Conservation (phyloP, 1,140 invertebrate species). For the Heliconius eleuchia region DNA sequence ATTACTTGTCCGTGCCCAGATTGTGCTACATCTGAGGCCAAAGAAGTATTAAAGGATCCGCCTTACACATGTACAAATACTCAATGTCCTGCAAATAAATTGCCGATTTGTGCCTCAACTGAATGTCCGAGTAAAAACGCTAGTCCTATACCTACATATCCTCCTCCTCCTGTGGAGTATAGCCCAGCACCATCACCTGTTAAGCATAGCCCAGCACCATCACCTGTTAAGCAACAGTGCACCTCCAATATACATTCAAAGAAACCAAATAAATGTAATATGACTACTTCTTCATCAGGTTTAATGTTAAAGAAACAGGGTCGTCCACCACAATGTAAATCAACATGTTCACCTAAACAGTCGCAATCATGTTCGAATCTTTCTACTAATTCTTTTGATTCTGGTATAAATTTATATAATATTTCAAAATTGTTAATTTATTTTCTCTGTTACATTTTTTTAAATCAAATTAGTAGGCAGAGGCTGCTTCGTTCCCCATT, state of each 20-base stretch:
- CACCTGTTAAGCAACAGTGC: not conserved
- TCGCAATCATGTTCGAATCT: constrained; percentile 23
- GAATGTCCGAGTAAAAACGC: constrained; percentile 43
- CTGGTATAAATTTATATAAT: constrained; percentile 3
- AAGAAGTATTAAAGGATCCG: constrained; percentile 42
- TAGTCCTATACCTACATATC: constrained; percentile 17
- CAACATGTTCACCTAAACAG: constrained; percentile 21
- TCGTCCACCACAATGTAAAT: not conserved
- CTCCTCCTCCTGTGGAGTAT: constrained; percentile 10
- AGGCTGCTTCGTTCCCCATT: too few relatives aligned
- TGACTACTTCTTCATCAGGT: not conserved
- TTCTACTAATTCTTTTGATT: not conserved
- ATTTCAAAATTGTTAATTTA: too few relatives aligned
- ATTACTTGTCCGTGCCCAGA: constrained; percentile 64
- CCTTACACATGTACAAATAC: constrained; percentile 46
- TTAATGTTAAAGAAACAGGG: not conserved
- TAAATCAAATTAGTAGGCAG: too few relatives aligned
- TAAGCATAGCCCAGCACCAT: not conserved
- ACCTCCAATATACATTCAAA: not conserved
- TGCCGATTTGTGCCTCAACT: constrained; percentile 38
- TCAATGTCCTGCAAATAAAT: constrained; percentile 47
- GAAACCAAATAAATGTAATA: not conserved
- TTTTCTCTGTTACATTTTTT: too few relatives aligned
- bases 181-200: not conserved
- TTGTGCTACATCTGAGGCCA: constrained; percentile 46